Conservation (phyloP, 92 coral and sea anemone genomes). For the Porites lobata region DNA sequence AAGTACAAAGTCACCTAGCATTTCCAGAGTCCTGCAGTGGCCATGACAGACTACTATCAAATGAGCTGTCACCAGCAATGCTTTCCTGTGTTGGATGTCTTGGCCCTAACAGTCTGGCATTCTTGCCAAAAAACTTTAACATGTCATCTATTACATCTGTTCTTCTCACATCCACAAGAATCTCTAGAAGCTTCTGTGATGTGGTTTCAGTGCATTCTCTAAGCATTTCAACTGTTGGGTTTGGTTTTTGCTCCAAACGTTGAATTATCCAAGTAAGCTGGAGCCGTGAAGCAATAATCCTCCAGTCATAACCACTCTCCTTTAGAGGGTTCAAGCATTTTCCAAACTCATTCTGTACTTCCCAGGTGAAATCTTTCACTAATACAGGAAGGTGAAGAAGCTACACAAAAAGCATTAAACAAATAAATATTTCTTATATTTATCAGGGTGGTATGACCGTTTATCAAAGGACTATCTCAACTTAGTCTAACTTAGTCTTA, state of each 20-base stretch:
- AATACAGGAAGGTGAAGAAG: constrained; percentile 20
- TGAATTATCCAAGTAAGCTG: constrained; percentile 60
- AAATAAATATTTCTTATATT: not conserved
- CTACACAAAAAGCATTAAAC: not conserved
- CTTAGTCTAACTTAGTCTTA: too few relatives aligned
- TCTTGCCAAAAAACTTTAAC: not conserved
- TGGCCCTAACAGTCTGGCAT: not conserved
- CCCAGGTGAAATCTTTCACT: constrained; percentile 63
- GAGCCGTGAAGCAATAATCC: constrained; percentile 82
- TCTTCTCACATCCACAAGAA: constrained; percentile 63
- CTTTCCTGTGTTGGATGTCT: constrained; percentile 61
- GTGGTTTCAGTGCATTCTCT: constrained; percentile 61
- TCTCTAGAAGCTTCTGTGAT: constrained; percentile 54
- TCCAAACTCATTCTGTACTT: constrained; percentile 69
- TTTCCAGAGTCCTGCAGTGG: constrained; percentile 47
- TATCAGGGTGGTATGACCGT: too few relatives aligned
- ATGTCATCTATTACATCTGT: constrained; percentile 74
- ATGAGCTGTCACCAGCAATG: constrained; percentile 11
- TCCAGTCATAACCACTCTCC: constrained; percentile 78
- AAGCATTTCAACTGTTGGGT: constrained; percentile 78
- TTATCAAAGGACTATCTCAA: too few relatives aligned
- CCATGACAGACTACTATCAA: constrained; percentile 12
- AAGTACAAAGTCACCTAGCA: constrained; percentile 22
- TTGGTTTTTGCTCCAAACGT: constrained; percentile 28
- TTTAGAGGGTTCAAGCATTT: constrained; percentile 63